Evolutionary conservation across 1,140 invertebrate genomes (phyloP).

Genomic region (Pectinophora gossypiella): DNA sequence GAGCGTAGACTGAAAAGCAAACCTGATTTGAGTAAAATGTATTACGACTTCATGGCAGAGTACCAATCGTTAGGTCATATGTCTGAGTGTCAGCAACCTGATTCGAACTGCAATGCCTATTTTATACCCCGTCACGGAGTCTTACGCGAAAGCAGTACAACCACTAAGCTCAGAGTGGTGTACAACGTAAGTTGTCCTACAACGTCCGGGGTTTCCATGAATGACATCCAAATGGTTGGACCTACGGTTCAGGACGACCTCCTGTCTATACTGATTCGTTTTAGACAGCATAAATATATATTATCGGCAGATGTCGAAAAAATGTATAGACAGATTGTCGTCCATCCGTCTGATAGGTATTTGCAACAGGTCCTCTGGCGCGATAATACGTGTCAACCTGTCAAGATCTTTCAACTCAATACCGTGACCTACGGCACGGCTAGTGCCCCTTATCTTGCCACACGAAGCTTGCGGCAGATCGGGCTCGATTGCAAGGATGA

Average conservation of each 20-base stretch:
- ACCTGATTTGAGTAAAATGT: background rate
- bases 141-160: background rate
- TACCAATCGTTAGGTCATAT: background rate
- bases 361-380: no score
- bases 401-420: no score
- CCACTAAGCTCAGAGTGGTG: background rate
- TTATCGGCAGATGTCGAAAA: no score
- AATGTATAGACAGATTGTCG: no score
- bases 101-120: background rate
- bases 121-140: background rate
- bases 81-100: slow-evolving; percentile 1
- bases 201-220: background rate
- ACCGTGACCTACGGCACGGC: no score
- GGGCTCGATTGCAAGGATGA: no score
- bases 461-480: no score
- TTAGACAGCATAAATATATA: slow-evolving; percentile 1
- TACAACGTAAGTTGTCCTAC: background rate
- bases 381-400: no score
- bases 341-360: no score
- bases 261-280: background rate
- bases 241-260: background rate
- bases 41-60: background rate
- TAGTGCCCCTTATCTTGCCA: no score
- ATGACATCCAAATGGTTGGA: background rate
- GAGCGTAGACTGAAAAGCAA: background rate